Evolutionary conservation across 2,113 vertebrate genomes (phyloP).

Genomic region (Ornithorhynchus anatinus): DNA sequence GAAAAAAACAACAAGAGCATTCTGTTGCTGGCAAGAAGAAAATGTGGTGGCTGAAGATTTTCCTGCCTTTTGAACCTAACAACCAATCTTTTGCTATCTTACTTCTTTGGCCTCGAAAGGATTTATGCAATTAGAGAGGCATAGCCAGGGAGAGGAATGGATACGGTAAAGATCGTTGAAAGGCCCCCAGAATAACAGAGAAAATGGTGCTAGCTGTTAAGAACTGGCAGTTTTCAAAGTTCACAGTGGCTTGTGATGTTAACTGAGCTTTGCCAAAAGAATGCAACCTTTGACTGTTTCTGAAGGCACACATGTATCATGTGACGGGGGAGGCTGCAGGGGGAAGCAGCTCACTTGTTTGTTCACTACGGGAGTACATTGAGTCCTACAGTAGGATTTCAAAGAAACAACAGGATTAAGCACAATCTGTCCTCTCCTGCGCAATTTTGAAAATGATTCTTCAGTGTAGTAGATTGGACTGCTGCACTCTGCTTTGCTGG

Average conservation of each 20-base stretch:
- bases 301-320: neutral
- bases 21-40: neutral
- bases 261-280: neutral
- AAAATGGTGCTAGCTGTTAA: too few species aligned
- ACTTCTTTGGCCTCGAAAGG: neutral
- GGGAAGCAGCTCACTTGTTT: neutral
- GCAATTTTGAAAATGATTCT: neutral
- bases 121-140: neutral
- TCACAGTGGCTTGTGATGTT: too few species aligned
- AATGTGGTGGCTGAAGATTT: neutral
- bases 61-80: neutral
- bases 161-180: neutral
- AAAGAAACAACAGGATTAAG: neutral
- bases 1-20: neutral
- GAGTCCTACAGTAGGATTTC: neutral
- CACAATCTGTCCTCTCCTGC: neutral
- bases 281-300: neutral
- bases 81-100: neutral
- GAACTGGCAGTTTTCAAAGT: too few species aligned
- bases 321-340: neutral
- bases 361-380: neutral
- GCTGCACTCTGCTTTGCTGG: neutral
- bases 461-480: too few species aligned
- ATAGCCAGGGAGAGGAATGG: neutral
- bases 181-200: too few species aligned